A percentile compares a stretch with the other conserved stretches of the same genome.
Evolutionary conservation across 23 tunicate genomes (phyloP).

Genomic region (Ascidia mentula): DNA sequence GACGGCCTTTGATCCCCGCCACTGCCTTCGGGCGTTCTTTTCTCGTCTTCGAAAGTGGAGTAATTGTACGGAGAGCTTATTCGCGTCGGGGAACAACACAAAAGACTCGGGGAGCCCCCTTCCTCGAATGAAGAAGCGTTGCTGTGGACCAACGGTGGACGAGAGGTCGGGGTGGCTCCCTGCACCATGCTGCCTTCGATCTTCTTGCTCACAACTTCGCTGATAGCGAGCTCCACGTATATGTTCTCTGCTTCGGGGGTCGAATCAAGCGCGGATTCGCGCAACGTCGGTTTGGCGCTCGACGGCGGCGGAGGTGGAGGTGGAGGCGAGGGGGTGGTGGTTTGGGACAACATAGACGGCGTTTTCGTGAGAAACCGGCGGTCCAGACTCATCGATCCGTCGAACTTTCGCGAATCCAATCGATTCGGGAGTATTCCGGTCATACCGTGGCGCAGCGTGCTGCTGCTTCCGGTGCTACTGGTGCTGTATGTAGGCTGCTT

Average conservation of each 20-base stretch:
- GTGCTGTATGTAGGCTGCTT: not conserved
- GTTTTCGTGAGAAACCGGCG: not conserved
- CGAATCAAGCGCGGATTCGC: not conserved
- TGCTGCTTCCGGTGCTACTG: not conserved
- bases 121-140: slow-evolving; percentile 56
- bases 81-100: slow-evolving; percentile 67
- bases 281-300: no score
- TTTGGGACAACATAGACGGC: not conserved
- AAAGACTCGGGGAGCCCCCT: slow-evolving; percentile 18
- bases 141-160: slow-evolving; percentile 37
- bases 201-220: slow-evolving; percentile 5
- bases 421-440: not conserved
- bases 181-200: not conserved
- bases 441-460: not conserved
- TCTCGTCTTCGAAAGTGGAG: not conserved
- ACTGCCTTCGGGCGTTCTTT: not conserved
- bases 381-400: slow-evolving; percentile 1
- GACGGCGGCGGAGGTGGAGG: not conserved
- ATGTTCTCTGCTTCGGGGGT: slow-evolving; percentile 27
- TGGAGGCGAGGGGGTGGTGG: not conserved
- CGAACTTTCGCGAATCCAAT: not conserved
- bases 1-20: not conserved
- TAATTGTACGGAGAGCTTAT: not conserved
- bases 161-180: not conserved
- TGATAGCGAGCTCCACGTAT: slow-evolving; percentile 35